phyloP scores from a whole-genome alignment of 2,888 invertebrate species.

The Agapostemon virescens region DNA sequence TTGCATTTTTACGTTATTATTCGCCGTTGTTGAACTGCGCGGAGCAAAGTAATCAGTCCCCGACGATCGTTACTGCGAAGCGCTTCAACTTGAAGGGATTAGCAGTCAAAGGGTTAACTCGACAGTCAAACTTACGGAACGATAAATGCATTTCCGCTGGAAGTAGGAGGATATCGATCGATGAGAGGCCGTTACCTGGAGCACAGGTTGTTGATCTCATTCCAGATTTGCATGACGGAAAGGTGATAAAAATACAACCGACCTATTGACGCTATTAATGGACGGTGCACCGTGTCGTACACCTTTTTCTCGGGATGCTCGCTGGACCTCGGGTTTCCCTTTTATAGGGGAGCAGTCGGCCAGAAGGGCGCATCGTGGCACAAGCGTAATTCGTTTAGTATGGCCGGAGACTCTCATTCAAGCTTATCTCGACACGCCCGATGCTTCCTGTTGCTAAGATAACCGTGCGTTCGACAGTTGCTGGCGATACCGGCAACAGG shows the following conservation, averaged over 20 bases:
- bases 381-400: slow-evolving; percentile 23
- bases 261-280: slow-evolving; percentile 7
- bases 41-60: no score
- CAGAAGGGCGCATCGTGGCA: slow-evolving; percentile 5
- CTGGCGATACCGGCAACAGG: slow-evolving; percentile 46
- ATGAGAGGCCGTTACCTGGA: no score
- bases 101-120: no score
- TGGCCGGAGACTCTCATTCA: slow-evolving; percentile 11
- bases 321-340: background rate
- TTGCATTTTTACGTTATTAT: no score
- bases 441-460: slow-evolving; percentile 67
- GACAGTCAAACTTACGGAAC: background rate
- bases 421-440: slow-evolving; percentile 68
- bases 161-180: background rate
- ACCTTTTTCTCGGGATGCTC: background rate
- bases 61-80: no score
- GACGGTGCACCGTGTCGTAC: background rate
- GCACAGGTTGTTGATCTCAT: slow-evolving; percentile 2
- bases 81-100: no score
- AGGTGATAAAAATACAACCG: slow-evolving; percentile 2
- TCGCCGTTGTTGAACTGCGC: no score
- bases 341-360: background rate
- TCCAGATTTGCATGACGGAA: background rate
- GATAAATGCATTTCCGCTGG: background rate
- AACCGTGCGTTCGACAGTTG: slow-evolving; percentile 60